A percentile compares a stretch with the other conserved stretches of the same genome.
Conservation (phyloP, 2,797 vertebrate species). For the Sebastiscus tertius region DNA sequence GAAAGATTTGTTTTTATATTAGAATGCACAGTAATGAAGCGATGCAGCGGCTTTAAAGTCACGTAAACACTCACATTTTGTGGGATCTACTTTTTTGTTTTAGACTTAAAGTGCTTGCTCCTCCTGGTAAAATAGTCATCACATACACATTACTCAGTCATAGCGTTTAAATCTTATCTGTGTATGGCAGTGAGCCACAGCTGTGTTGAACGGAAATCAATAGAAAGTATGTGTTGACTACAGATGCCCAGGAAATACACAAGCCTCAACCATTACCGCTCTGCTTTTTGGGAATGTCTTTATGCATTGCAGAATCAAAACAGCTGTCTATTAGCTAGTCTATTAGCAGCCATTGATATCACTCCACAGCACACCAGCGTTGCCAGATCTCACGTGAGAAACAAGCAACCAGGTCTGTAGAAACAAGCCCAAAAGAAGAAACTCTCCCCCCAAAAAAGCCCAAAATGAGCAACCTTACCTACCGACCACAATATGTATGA, state of each 20-base stretch:
- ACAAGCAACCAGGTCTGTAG: too few relatives aligned
- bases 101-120: too few relatives aligned
- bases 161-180: neutral
- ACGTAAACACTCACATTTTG: neutral
- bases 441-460: too few relatives aligned
- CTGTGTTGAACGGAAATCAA: neutral
- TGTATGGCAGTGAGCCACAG: neutral
- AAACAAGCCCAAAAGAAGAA: too few relatives aligned
- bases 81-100: neutral
- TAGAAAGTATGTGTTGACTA: neutral
- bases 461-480: too few relatives aligned
- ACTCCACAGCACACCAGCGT: neutral
- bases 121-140: too few relatives aligned
- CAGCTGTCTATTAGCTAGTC: neutral
- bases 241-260: neutral
- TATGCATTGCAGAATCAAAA: neutral
- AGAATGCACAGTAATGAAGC: neutral
- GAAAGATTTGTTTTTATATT: neutral
- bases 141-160: neutral
- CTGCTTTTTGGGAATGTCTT: neutral
- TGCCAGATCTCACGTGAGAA: too few relatives aligned
- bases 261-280: neutral
- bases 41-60: neutral
- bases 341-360: neutral
- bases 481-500: too few relatives aligned